Evolutionary conservation across 30 jellyfish, hydroid and myxozoan species (phyloP), one percentile per base, ranked within the genome.

Genomic region (Haliclystus octoradiatus): DNA sequence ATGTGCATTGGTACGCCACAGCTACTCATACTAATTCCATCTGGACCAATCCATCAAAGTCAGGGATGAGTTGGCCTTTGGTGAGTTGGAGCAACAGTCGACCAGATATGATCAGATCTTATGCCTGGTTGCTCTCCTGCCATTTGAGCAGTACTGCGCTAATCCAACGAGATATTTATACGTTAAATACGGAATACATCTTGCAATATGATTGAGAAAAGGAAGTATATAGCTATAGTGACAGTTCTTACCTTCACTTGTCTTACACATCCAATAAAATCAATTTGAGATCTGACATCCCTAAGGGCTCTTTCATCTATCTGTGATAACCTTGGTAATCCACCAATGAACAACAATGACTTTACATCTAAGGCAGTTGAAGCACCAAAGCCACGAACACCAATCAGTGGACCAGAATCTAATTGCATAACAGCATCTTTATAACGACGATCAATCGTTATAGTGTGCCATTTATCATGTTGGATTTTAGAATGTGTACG

Each of bases 381-480:
- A 9, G 82, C 62, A 26, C 95, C 95, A 4, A 88, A 64, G 65
- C 82, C 50, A 13, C 83, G 76, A 9, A 68, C 83, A 9, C 95
- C 95, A 52, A 74, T 50, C 53, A 5, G 34, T 52, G 27, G 49
- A 72, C 62, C 69, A 14, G 80, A 62, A 76, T 84, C 95, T 5
- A 84, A 80, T 46, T 79, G 51, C 95, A 84, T 76, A 49, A 84
- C 62, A 47, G 95, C 93, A 25, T 84, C 93, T 69, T 77, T 84
- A 52, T 30, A 26, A 34, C 83, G 63, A 33, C 95, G 82, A 51
- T 65, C 78, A 63, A 84, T 83, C 27, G 65, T 65, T 33, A 84
- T 33, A 2, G 66, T 28, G 50, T 84, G 95, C 93, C 92, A 84
- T 66, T 72, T 61, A 35, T 65, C 47, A 15, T 76, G 5, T 13